phyloP scores from a whole-genome alignment of 2,888 invertebrate genomes.

The Pandemis cinnamomeana region DNA sequence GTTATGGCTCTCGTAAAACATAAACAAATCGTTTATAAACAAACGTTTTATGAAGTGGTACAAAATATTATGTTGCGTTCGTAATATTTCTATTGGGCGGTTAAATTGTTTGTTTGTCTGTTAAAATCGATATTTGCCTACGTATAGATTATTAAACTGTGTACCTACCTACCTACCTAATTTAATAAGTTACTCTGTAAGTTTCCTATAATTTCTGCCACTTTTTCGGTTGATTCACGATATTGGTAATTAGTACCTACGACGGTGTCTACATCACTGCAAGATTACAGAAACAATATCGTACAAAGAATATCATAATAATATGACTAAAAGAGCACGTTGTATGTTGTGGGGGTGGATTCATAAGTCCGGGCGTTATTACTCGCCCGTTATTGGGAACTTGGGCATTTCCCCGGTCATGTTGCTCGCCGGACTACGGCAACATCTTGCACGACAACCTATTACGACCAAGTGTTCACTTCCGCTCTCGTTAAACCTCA shows the following conservation, averaged over 20 bases:
- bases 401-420: constrained; percentile 69
- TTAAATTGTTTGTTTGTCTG: constrained; percentile 31
- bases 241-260: neutral
- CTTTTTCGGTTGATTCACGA: neutral
- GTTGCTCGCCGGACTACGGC: constrained; percentile 62
- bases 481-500: constrained; percentile 53
- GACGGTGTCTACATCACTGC: neutral
- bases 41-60: constrained; percentile 66
- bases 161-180: too few species aligned
- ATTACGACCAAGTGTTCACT: constrained; percentile 76
- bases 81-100: constrained; percentile 33
- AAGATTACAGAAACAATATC: constrained; percentile 29
- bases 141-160: constrained; percentile 1
- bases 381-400: constrained; percentile 78
- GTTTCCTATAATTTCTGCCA: neutral
- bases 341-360: constrained; percentile 61
- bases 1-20: constrained; percentile 75
- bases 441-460: constrained; percentile 81
- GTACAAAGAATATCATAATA: constrained; percentile 34
- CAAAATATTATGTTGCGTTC: constrained; percentile 50
- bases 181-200: neutral
- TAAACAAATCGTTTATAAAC: constrained; percentile 77
- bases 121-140: neutral
- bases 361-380: constrained; percentile 71
- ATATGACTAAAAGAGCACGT: constrained; percentile 42